phyloP scores from a whole-genome alignment of 2,888 invertebrate species.

The Lathronympha strigana region DNA sequence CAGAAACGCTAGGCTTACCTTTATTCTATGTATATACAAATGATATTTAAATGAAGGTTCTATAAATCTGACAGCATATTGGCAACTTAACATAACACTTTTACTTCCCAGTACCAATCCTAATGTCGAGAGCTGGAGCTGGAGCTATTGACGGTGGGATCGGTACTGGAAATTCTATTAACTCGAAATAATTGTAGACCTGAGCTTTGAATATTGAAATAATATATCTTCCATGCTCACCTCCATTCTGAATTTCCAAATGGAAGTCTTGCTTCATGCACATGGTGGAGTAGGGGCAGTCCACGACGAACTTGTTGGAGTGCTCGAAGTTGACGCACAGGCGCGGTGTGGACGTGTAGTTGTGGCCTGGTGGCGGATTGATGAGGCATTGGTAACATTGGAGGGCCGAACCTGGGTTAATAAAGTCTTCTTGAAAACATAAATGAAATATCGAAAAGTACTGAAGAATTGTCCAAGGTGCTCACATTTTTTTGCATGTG shows the following conservation, averaged over 20 bases:
- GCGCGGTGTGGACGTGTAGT: conserved; percentile 85
- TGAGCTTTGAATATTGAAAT: neutral
- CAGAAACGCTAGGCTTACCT: too few relatives aligned
- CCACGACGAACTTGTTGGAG: conserved; percentile 87
- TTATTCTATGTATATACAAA: too few relatives aligned
- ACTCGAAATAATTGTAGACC: neutral
- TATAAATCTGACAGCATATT: too few relatives aligned
- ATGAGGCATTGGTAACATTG: conserved; percentile 90
- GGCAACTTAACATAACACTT: too few relatives aligned
- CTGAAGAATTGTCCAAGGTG: too few relatives aligned
- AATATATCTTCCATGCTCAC: conserved; percentile 68
- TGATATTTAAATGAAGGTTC: too few relatives aligned
- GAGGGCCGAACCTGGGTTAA: conserved; percentile 79
- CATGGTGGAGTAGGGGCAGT: conserved; percentile 92
- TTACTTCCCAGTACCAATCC: too few relatives aligned
- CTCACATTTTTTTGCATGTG: too few relatives aligned
- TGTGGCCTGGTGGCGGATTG: conserved; percentile 84
- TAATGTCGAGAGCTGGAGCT: too few relatives aligned
- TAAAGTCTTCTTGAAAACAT: neutral
- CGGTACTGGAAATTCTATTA: too few relatives aligned
- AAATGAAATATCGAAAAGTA: neutral
- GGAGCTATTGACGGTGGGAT: too few relatives aligned
- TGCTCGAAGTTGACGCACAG: conserved; percentile 91
- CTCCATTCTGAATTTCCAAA: conserved; percentile 87
- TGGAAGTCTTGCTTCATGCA: conserved; percentile 90